phyloP scores from a whole-genome alignment of 2,797 vertebrate genomes.

The Lagorchestes hirsutus region DNA sequence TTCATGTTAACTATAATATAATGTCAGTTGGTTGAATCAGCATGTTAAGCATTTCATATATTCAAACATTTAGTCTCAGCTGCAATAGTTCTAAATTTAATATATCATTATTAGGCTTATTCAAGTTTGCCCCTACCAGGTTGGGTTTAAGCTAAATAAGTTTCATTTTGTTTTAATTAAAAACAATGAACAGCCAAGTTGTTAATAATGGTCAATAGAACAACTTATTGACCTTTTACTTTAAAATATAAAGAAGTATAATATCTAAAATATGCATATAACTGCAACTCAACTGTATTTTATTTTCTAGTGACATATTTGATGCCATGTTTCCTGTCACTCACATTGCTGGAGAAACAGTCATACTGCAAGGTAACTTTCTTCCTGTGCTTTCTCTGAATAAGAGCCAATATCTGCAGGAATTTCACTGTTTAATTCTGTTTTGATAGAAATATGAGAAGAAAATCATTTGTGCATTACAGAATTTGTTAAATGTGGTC shows the following conservation, averaged over 20 bases:
- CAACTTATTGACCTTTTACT: not conserved
- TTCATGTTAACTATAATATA: conserved; percentile 51
- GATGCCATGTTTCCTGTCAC: conserved; percentile 99
- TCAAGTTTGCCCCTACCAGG: not conserved
- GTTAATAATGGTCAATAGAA: conserved; percentile 18
- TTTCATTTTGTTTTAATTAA: conserved; percentile 21
- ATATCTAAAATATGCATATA: not conserved
- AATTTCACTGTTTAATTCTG: rapidly evolving
- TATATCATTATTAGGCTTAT: not conserved
- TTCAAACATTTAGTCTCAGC: conserved; percentile 58
- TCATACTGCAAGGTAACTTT: conserved; percentile 95
- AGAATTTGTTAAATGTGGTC: not conserved
- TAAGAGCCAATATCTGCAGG: not conserved
- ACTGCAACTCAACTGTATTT: not conserved
- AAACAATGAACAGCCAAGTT: not conserved
- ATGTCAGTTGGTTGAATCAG: conserved; percentile 18
- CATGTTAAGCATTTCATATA: conserved; percentile 25
- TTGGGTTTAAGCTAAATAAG: not conserved
- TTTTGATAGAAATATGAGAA: not conserved
- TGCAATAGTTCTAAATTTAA: conserved; percentile 20
- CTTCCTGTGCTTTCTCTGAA: not conserved
- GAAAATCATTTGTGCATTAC: not conserved
- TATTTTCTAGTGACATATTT: conserved; percentile 94
- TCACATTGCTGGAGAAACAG: conserved; percentile 97
- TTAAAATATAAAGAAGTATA: not conserved